phyloP scores from a whole-genome alignment of 2,113 vertebrate species.

The Agapornis roseicollis region DNA sequence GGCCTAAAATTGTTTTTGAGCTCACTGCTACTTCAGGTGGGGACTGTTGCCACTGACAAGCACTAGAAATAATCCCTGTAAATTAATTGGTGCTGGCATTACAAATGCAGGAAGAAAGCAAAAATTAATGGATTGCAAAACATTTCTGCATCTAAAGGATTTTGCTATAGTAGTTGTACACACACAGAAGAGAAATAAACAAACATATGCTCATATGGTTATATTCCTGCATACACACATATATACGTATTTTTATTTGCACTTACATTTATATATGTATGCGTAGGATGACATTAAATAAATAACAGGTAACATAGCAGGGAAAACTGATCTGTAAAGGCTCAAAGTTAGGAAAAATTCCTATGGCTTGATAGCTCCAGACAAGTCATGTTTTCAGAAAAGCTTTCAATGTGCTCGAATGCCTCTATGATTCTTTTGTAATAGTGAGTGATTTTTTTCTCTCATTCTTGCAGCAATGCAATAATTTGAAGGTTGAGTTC shows the following conservation, averaged over 20 bases:
- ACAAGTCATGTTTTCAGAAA: neutral
- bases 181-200: neutral
- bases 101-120: neutral
- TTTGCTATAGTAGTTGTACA: neutral
- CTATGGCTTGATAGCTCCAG: neutral
- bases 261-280: neutral
- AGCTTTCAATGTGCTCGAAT: neutral
- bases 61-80: neutral
- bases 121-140: slow-evolving; percentile 4
- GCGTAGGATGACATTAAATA: neutral
- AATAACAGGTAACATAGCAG: neutral
- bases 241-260: neutral
- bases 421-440: neutral
- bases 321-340: neutral
- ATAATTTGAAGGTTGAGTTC: neutral
- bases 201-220: slow-evolving; percentile 9
- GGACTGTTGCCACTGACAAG: neutral
- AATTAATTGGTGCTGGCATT: neutral
- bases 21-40: neutral
- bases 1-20: neutral
- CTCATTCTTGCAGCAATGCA: neutral
- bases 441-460: neutral
- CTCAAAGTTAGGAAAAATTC: neutral
- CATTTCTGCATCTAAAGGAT: neutral
- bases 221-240: neutral